phyloP scores from a whole-genome alignment of 2,888 invertebrate genomes.

The Cataglyphis altisquamis region DNA sequence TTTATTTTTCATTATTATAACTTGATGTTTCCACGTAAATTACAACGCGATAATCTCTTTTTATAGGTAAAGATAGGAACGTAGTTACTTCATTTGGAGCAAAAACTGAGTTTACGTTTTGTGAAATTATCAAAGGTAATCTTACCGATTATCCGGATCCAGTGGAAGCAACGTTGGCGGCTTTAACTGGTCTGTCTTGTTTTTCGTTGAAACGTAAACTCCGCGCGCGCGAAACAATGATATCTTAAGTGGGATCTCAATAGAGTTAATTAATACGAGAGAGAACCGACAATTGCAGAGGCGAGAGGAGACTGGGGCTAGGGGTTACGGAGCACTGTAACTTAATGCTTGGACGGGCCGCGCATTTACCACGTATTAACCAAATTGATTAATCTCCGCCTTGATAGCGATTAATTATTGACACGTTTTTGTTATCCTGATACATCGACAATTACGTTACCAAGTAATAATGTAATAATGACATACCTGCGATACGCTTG shows the following conservation, averaged over 20 bases:
- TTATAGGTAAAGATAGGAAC: neutral
- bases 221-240: conserved; percentile 75
- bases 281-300: conserved; percentile 72
- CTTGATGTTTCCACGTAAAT: neutral
- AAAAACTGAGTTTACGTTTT: conserved; percentile 22
- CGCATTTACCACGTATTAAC: conserved; percentile 72
- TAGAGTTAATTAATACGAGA: conserved; percentile 83
- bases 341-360: conserved; percentile 52
- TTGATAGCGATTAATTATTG: conserved; percentile 83
- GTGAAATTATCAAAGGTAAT: conserved; percentile 11
- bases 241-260: conserved; percentile 82
- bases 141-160: conserved; percentile 12
- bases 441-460: conserved; percentile 77
- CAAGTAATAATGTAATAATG: conserved; percentile 5
- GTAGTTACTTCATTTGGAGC: neutral
- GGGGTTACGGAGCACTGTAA: conserved; percentile 51
- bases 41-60: conserved; percentile 8
- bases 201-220: conserved; percentile 73
- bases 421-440: conserved; percentile 82
- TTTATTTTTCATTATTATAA: neutral
- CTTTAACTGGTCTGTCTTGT: conserved; percentile 55
- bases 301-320: conserved; percentile 59
- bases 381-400: conserved; percentile 83
- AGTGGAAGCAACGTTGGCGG: conserved; percentile 59
- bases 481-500: neutral